These are phyloP conservation scores for Alosa sapidissima DNA, from an alignment of 2,797 vertebrate genomes.

Conservation along the genomic window DNA sequence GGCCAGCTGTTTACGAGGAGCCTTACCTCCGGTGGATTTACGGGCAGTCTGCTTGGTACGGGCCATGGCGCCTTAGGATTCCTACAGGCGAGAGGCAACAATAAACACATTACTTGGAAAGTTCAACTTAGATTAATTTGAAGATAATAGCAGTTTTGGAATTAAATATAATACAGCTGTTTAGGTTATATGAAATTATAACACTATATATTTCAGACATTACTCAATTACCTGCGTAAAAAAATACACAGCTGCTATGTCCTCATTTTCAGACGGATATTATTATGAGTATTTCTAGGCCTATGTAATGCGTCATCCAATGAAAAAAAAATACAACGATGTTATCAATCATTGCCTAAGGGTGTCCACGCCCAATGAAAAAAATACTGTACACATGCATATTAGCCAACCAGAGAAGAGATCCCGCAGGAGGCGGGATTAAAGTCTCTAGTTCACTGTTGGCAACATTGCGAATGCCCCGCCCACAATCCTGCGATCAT, in stretches of 20 bases:
- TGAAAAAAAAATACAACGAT: not conserved
- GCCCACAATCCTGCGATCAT: constrained; percentile 9
- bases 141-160: not conserved
- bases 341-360: not conserved
- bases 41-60: constrained; percentile 85
- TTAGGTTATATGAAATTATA: not conserved
- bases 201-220: not conserved
- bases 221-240: not conserved
- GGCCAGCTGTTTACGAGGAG: constrained; percentile 84
- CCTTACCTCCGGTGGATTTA: constrained; percentile 86
- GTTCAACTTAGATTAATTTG: not conserved
- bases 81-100: constrained; percentile 34
- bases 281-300: not conserved
- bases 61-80: constrained; percentile 71
- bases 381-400: not conserved
- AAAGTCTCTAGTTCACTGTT: not conserved
- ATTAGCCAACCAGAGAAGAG: not conserved
- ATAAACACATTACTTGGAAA: not conserved
- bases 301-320: not conserved
- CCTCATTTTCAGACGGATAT: not conserved
- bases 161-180: not conserved
- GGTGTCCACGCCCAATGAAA: not conserved
- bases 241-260: not conserved
- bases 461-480: not conserved
- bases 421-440: not conserved